Conservation (phyloP, 2,113 vertebrate genomes). For the Pyxicephalus adspersus region DNA sequence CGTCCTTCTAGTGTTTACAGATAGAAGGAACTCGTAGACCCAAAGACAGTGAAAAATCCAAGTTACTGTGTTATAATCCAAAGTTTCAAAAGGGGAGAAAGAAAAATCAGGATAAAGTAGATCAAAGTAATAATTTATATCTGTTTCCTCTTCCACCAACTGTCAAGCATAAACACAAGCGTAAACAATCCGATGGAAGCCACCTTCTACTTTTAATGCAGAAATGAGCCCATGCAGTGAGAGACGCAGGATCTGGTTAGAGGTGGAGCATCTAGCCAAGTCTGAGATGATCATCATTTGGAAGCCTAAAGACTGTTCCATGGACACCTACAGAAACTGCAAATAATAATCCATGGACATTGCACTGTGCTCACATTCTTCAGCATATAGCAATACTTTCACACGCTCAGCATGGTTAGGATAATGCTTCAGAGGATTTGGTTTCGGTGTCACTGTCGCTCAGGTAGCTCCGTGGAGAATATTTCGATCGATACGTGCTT, state of each 20-base stretch:
- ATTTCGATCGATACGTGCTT: conserved; percentile 68
- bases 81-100: conserved; percentile 18
- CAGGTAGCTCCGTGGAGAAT: conserved; percentile 72
- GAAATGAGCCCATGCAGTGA: conserved; percentile 42
- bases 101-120: conserved; percentile 32
- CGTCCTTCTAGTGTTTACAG: conserved; percentile 1
- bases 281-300: neutral
- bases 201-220: conserved; percentile 26
- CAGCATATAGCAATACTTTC: conserved; percentile 19
- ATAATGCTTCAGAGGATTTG: conserved; percentile 68
- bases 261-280: neutral
- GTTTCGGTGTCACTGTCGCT: conserved; percentile 79
- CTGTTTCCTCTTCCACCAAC: conserved; percentile 28
- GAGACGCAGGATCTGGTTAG: conserved; percentile 16
- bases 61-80: neutral
- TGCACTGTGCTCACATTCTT: conserved; percentile 17
- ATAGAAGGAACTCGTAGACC: conserved; percentile 1
- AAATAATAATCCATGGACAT: conserved; percentile 9
- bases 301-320: conserved; percentile 30
- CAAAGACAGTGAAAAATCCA: neutral
- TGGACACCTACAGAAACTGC: conserved; percentile 14
- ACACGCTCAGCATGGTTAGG: conserved; percentile 42
- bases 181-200: conserved; percentile 41
- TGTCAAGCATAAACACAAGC: conserved; percentile 39
- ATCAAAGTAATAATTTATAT: conserved; percentile 50